Conservation (phyloP, 2,113 vertebrate species). For the Salvelinus namaycush region DNA sequence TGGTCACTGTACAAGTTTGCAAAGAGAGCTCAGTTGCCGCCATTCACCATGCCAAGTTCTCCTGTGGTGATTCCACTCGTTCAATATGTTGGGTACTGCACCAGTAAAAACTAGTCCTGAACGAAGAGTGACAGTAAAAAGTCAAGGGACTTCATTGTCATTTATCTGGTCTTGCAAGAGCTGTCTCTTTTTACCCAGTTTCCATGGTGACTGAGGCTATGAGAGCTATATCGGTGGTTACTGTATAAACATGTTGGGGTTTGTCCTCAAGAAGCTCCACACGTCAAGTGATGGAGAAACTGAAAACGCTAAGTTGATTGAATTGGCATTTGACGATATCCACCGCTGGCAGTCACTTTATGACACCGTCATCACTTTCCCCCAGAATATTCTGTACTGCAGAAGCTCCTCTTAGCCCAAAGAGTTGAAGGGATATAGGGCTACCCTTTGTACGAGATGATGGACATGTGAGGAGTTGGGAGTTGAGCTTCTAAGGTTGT, state of each 20-base stretch:
- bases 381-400: background rate
- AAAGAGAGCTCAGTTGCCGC: constrained; percentile 46
- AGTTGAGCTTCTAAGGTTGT: background rate
- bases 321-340: constrained; percentile 19
- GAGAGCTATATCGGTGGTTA: constrained; percentile 4
- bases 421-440: background rate
- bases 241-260: constrained; percentile 36
- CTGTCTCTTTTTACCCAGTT: background rate
- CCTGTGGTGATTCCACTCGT: constrained; percentile 48
- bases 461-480: background rate
- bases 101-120: constrained; percentile 33
- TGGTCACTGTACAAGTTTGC: constrained; percentile 65
- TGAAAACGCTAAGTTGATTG: constrained; percentile 23
- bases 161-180: constrained; percentile 14
- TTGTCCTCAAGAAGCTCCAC: constrained; percentile 20
- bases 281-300: constrained; percentile 32
- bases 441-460: background rate
- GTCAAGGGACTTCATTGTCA: constrained; percentile 26
- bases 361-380: background rate
- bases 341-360: background rate
- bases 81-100: constrained; percentile 30
- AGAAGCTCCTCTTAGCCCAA: background rate
- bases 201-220: constrained; percentile 33
- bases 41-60: constrained; percentile 32
- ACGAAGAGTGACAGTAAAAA: constrained; percentile 46